Percentiles rank a stretch among this genome's conserved stretches.
These are phyloP conservation scores for Oreamnos americanus DNA, from an alignment of 2,113 vertebrate species.

Conservation along the genomic window DNA sequence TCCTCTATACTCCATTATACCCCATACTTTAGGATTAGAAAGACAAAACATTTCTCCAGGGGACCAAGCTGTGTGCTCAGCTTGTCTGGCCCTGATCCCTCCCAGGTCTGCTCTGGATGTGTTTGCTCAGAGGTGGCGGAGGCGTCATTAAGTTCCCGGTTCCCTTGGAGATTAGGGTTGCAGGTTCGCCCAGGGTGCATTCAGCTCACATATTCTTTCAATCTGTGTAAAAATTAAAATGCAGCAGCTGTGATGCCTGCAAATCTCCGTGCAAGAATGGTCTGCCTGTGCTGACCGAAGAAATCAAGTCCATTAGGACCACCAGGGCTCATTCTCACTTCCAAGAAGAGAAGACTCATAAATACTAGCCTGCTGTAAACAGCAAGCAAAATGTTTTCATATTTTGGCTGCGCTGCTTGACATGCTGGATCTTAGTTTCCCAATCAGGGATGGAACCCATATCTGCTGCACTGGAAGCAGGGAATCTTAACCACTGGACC, in stretches of 20 bases:
- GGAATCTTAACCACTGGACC: neutral
- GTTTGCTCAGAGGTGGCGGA: neutral
- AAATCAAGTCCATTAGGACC: conserved; percentile 1
- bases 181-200: neutral
- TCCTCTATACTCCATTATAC: neutral
- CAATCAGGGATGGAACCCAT: neutral
- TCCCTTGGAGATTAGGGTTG: neutral
- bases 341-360: neutral
- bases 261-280: conserved; percentile 12
- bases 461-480: neutral
- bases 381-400: neutral
- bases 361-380: neutral
- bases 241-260: neutral
- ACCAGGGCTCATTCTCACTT: neutral
- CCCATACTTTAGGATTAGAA: neutral
- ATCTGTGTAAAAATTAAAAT: conserved; percentile 39
- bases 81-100: neutral
- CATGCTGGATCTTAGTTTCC: neutral
- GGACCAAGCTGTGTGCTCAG: neutral
- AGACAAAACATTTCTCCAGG: neutral
- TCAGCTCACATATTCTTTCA: conserved; percentile 16
- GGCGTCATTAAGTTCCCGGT: neutral
- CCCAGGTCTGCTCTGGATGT: neutral
- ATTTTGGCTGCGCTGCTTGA: neutral
- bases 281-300: neutral